phyloP scores from a whole-genome alignment of 2,888 invertebrate genomes.

The Megastigmus dorsalis region DNA sequence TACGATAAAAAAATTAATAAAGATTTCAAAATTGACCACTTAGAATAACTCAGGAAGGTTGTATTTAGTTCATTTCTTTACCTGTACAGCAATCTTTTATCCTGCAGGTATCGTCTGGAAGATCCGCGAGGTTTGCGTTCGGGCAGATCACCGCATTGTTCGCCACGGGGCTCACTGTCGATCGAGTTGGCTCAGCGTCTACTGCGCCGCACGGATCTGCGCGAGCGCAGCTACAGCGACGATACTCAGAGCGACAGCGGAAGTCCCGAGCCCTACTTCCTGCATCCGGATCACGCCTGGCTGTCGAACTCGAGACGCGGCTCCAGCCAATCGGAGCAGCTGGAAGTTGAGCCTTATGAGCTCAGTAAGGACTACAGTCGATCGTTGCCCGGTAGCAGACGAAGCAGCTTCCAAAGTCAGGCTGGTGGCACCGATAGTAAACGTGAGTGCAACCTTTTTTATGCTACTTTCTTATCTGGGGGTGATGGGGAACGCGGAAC shows the following conservation, averaged over 20 bases:
- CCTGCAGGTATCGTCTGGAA: slow-evolving; percentile 83
- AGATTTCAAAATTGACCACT: too few species aligned
- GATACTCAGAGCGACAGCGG: slow-evolving; percentile 74
- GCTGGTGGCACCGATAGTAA: slow-evolving; percentile 69
- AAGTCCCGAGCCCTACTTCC: slow-evolving; percentile 77
- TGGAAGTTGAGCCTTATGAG: slow-evolving; percentile 90
- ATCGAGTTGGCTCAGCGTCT: slow-evolving; percentile 80
- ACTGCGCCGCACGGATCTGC: slow-evolving; percentile 83
- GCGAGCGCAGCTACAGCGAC: slow-evolving; percentile 77
- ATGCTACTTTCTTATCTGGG: too few species aligned
- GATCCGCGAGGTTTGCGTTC: slow-evolving; percentile 83
- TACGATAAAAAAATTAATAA: too few species aligned
- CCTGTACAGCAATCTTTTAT: not conserved
- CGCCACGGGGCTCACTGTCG: slow-evolving; percentile 86
- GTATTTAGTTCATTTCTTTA: too few species aligned
- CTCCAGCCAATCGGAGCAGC: slow-evolving; percentile 91
- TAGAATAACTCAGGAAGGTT: too few species aligned
- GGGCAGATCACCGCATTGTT: slow-evolving; percentile 84
- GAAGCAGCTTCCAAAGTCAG: slow-evolving; percentile 85
- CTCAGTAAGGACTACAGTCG: slow-evolving; percentile 90
- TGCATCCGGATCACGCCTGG: slow-evolving; percentile 93
- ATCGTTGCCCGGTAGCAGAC: slow-evolving; percentile 88
- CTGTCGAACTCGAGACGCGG: slow-evolving; percentile 85
- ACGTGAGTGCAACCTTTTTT: too few species aligned
- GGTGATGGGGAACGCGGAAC: too few species aligned